Percentiles rank a stretch among this genome's conserved stretches.
Evolutionary conservation across 2,888 invertebrate species (phyloP).

Genomic region (Leptinotarsa peninsularis): DNA sequence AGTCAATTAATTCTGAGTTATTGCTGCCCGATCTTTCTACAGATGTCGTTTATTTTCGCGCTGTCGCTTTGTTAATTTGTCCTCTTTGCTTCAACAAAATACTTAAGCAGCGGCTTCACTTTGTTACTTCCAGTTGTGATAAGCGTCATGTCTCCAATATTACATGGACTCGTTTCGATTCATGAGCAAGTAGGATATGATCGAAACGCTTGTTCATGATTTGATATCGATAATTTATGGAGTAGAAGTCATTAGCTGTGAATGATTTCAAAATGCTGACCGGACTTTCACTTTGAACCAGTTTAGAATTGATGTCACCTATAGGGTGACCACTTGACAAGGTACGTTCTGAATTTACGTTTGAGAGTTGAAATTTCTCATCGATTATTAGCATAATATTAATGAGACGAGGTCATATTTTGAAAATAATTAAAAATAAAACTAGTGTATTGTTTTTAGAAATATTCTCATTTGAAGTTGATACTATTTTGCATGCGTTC

Average conservation of each 20-base stretch:
- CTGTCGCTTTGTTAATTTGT: conserved; percentile 14
- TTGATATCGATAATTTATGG: not conserved
- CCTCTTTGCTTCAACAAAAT: conserved; percentile 19
- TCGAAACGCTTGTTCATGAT: not conserved
- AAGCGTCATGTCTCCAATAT: not conserved
- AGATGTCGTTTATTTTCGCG: conserved; percentile 29
- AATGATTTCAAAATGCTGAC: not conserved
- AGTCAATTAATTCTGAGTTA: conserved; percentile 41
- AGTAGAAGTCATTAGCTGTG: not conserved
- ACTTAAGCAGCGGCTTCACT: not conserved
- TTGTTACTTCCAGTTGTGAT: not conserved
- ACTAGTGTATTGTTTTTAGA: no score
- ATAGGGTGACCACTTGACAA: not conserved
- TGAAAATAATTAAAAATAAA: no score
- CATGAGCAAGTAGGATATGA: not conserved
- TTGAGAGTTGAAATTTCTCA: not conserved
- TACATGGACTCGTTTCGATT: not conserved
- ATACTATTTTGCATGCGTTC: no score
- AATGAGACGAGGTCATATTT: no score
- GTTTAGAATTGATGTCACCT: not conserved
- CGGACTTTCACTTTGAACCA: conserved; percentile 8
- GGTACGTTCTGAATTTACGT: not conserved
- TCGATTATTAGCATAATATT: not conserved
- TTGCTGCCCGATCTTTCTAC: conserved; percentile 26
- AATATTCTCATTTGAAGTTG: no score